Base-by-base conservation (phyloP, 2,888 invertebrate genomes). In the Chrysodeixis includens region DNA sequence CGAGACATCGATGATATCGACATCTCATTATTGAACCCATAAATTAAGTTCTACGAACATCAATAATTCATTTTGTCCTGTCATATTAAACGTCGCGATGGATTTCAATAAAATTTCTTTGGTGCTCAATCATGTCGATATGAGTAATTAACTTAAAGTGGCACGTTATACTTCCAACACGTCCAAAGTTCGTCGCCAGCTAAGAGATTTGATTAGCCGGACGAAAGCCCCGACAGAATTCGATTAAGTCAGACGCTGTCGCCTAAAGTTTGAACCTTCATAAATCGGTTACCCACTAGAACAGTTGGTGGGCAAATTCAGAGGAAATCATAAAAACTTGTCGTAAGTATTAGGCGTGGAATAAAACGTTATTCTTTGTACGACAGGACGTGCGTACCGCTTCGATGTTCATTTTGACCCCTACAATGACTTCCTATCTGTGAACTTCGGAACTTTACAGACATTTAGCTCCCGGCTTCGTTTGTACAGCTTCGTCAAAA, bases 181-280 rank as follows among this genome's bases (percentile, higher is more conserved):
- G 76, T 60, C 76, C 72, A 66, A 79, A 83, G 74, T 81, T 78
- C 66, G 62, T 62, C 64, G 65, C 52, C 59, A 75, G 66, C 76
- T 77, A 66, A 58, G 58, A 76, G 71, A 86, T 85, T 86, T 82
- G 85, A 88, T 86, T 85, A 87, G 79, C 67, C 68, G 74, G 79
- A 79, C 80, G 73, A 68, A 78, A 80, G 76, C 79, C 69, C 74
- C 75, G 78, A 78, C 82, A 74, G 74, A 81, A 88, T 86, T 89
- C 84, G 84, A 88, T 89, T 89, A 88, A 83, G 80, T 60, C 51
- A 65, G 70, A 61, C 79, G 74, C 56, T 79, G 82, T 81, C 79
- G 75, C 62, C 72, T 61, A 65, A 85, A 84, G 79, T 83, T 84
- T 67, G 62, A 71, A 62, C 78, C 76, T 80, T 81, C 83, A 85